A percentile compares a stretch with the other conserved stretches of the same genome.
Conservation (phyloP, 2,888 invertebrate genomes). For the Boloria euphrosyne region DNA sequence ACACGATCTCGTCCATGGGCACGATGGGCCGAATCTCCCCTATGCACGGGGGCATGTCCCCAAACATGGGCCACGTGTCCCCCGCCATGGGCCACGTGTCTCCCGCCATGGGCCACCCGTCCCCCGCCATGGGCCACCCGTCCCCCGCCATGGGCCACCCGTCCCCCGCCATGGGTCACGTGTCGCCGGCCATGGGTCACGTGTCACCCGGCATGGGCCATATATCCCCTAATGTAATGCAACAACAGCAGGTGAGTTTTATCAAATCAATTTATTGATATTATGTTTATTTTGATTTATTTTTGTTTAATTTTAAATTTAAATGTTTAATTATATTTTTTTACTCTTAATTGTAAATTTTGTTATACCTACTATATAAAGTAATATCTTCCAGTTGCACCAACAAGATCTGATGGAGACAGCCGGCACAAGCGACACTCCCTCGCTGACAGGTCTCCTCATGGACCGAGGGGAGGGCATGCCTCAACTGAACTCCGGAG, state of each 20-base stretch:
- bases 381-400: slow-evolving; percentile 33
- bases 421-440: slow-evolving; percentile 40
- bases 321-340: neutral
- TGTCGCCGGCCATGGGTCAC: slow-evolving; percentile 45
- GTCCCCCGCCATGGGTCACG: slow-evolving; percentile 36
- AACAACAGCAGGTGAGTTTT: slow-evolving; percentile 37
- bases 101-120: slow-evolving; percentile 39
- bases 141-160: slow-evolving; percentile 43
- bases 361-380: neutral
- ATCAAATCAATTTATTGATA: neutral
- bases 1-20: slow-evolving; percentile 19
- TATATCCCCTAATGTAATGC: slow-evolving; percentile 33
- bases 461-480: slow-evolving; percentile 48
- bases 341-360: neutral
- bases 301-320: too few relatives aligned
- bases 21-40: slow-evolving; percentile 27
- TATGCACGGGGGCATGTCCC: slow-evolving; percentile 23
- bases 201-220: slow-evolving; percentile 45
- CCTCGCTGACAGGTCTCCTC: slow-evolving; percentile 56
- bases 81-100: slow-evolving; percentile 43
- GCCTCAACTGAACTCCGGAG: slow-evolving; percentile 73
- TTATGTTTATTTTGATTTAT: neutral
- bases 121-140: slow-evolving; percentile 44
- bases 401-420: slow-evolving; percentile 51
- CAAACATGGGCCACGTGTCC: slow-evolving; percentile 48